These are phyloP conservation scores for Neogale vison DNA, from an alignment of 2,113 vertebrate genomes.

Conservation along the genomic window DNA sequence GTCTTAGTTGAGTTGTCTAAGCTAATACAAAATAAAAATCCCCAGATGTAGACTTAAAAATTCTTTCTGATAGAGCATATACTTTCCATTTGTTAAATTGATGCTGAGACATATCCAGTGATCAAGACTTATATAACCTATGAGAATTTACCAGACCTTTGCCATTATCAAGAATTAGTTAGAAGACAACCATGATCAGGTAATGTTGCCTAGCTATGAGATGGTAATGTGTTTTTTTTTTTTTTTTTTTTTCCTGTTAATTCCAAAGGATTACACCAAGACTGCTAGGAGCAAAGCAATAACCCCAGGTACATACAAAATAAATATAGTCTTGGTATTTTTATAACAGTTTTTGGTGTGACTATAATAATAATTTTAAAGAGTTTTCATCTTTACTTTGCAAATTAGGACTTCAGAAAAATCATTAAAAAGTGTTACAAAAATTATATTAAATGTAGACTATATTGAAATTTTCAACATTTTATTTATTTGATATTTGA, in stretches of 20 bases:
- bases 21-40: neutral
- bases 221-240: neutral
- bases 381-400: neutral
- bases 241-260: neutral
- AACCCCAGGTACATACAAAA: neutral
- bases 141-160: neutral
- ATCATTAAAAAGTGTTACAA: neutral
- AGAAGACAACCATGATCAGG: neutral
- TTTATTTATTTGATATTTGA: neutral
- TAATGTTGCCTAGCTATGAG: neutral
- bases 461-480: neutral
- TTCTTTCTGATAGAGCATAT: neutral
- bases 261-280: neutral
- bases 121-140: neutral
- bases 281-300: neutral
- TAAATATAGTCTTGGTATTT: neutral
- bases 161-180: neutral
- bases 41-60: neutral
- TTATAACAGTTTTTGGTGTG: neutral
- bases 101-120: neutral
- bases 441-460: neutral
- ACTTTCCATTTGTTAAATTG: neutral
- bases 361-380: neutral
- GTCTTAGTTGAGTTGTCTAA: neutral
- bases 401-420: neutral